Percentiles rank a stretch among this genome's conserved stretches.
phyloP scores from a whole-genome alignment of 2,797 vertebrate species.

The Leuciscus waleckii region DNA sequence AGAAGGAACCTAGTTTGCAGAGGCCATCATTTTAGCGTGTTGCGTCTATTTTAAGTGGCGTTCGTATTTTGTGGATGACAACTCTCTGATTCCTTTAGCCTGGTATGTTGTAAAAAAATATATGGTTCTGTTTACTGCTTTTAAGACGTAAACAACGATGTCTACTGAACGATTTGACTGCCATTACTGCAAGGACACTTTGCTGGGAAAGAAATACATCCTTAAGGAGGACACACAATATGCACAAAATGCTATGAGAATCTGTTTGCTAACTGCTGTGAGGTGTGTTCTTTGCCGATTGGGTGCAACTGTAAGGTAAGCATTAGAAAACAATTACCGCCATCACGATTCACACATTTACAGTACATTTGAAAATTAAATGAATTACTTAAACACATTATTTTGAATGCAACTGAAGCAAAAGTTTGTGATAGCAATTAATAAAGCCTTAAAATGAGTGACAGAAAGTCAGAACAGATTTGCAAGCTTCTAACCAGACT shows the following conservation, averaged over 20 bases:
- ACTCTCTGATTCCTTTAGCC: slow-evolving; percentile 40
- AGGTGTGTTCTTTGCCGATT: slow-evolving; percentile 87
- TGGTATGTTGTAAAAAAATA: neutral
- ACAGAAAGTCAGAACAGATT: neutral
- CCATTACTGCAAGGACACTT: slow-evolving; percentile 89
- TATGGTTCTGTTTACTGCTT: slow-evolving; percentile 50
- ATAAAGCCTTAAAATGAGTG: neutral
- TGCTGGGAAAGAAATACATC: slow-evolving; percentile 91
- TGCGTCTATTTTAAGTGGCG: neutral
- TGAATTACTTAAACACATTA: neutral
- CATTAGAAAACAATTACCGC: neutral
- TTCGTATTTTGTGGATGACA: slow-evolving; percentile 23
- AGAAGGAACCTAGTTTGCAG: neutral
- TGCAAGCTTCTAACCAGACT: neutral
- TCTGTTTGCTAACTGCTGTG: slow-evolving; percentile 90
- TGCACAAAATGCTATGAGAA: slow-evolving; percentile 91
- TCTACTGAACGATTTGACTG: slow-evolving; percentile 83
- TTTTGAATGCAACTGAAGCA: neutral
- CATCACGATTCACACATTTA: neutral
- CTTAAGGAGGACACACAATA: slow-evolving; percentile 89
- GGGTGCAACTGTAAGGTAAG: slow-evolving; percentile 90
- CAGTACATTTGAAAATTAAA: neutral
- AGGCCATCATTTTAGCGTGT: neutral
- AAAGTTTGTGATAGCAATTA: neutral
- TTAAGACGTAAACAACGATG: slow-evolving; percentile 78